Percentiles rank a stretch among this genome's conserved stretches.
Conservation (phyloP, 2,113 vertebrate genomes). For the Rhodinocichla rosea region DNA sequence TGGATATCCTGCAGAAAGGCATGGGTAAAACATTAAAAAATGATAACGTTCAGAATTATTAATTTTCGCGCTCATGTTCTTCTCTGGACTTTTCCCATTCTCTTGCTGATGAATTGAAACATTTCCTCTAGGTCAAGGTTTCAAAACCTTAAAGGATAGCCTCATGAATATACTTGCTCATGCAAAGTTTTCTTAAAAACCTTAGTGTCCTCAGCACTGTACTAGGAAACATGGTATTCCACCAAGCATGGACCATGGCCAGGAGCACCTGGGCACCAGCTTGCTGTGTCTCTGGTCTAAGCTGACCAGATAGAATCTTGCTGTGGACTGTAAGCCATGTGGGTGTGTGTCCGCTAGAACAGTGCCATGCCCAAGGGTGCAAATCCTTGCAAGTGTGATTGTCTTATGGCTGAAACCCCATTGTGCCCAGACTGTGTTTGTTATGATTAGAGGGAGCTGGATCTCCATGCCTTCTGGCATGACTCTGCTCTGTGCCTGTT, state of each 20-base stretch:
- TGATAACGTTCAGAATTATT: neutral
- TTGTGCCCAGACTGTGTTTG: neutral
- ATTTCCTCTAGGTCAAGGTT: neutral
- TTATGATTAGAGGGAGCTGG: neutral
- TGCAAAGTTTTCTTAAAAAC: neutral
- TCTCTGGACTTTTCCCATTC: neutral
- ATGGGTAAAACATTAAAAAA: neutral
- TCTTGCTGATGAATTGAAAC: neutral
- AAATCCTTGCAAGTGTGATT: neutral
- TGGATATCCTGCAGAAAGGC: neutral
- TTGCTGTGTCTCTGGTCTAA: neutral
- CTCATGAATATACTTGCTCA: neutral
- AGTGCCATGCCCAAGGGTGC: neutral
- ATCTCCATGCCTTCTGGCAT: neutral
- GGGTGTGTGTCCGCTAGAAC: neutral
- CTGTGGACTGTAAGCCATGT: neutral
- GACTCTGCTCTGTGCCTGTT: neutral
- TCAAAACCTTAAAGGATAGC: neutral
- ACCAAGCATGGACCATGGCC: neutral
- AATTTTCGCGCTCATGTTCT: neutral
- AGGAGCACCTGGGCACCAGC: neutral
- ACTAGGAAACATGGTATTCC: neutral
- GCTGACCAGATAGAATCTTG: neutral
- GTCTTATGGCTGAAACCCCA: accelerated
- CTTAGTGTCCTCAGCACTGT: neutral